A percentile compares a stretch with the other conserved stretches of the same genome.
Conservation (phyloP, 2,797 vertebrate genomes). For the Semotilus atromaculatus region DNA sequence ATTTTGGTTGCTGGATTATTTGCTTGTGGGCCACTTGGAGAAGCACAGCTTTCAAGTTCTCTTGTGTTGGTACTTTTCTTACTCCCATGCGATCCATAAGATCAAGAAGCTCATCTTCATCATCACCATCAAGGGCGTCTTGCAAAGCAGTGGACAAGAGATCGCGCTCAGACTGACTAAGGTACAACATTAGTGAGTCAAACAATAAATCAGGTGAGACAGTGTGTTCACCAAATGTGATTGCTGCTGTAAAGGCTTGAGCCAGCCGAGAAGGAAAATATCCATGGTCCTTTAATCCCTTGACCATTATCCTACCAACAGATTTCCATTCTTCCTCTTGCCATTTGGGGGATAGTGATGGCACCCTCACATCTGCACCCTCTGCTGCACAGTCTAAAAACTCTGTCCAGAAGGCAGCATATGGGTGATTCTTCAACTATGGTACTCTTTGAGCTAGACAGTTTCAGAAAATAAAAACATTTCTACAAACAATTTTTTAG, state of each 20-base stretch:
- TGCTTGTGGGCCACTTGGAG: conserved; percentile 60
- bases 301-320: conserved; percentile 57
- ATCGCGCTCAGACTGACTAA: conserved; percentile 56
- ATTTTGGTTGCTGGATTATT: conserved; percentile 57
- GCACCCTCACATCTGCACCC: conserved; percentile 59
- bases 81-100: conserved; percentile 50
- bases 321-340: conserved; percentile 63
- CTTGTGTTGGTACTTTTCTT: conserved; percentile 45
- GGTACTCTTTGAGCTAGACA: no score
- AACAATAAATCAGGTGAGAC: conserved; percentile 13
- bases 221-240: no score
- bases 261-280: conserved; percentile 42
- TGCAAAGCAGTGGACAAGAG: conserved; percentile 55
- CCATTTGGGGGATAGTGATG: conserved; percentile 56
- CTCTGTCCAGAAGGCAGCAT: no score
- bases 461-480: no score
- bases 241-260: no score
- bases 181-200: no score
- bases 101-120: conserved; percentile 53
- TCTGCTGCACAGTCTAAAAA: conserved; percentile 55
- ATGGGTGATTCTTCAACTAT: no score
- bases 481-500: no score
- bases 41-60: conserved; percentile 53
- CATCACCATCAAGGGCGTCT: conserved; percentile 35
- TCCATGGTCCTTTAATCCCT: conserved; percentile 54